phyloP scores from a whole-genome alignment of 2,113 vertebrate genomes.

The Gymnarchus niloticus region DNA sequence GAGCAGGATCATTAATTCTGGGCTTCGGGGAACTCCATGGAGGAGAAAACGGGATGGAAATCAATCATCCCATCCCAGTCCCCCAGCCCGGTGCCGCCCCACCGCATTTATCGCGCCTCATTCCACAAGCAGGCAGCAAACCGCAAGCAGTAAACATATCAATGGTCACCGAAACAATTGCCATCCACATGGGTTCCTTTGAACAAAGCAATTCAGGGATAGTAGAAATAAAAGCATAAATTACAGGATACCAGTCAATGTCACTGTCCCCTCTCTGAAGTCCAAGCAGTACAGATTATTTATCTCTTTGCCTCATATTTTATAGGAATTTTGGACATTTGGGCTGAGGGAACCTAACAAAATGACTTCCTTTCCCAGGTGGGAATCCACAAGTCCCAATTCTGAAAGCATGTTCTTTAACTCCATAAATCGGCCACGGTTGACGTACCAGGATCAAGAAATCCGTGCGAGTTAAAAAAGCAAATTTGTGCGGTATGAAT shows the following conservation, averaged over 20 bases:
- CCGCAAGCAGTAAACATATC: constrained; percentile 46
- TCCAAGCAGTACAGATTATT: background rate
- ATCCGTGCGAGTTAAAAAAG: background rate
- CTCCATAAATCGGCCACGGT: background rate
- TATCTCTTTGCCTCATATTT: background rate
- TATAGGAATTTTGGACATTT: constrained; percentile 2
- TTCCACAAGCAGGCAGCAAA: constrained; percentile 30
- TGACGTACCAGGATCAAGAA: constrained; percentile 33
- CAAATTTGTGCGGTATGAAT: background rate
- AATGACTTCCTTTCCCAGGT: background rate
- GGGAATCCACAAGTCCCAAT: constrained; percentile 24
- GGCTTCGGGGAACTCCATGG: constrained; percentile 39
- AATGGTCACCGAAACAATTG: constrained; percentile 31
- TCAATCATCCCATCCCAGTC: constrained; percentile 53
- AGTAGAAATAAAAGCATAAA: constrained; percentile 32
- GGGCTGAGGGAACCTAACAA: background rate
- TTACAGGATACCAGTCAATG: constrained; percentile 31
- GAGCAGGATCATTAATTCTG: constrained; percentile 55
- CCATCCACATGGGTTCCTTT: constrained; percentile 23
- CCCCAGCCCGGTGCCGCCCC: constrained; percentile 27
- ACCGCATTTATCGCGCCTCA: constrained; percentile 39
- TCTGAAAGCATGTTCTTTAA: constrained; percentile 38
- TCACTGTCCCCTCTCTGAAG: constrained; percentile 18
- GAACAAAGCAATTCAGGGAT: constrained; percentile 24
- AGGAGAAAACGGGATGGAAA: constrained; percentile 54